These are phyloP conservation scores for Oscheius myriophilus DNA, from an alignment of 2,888 invertebrate species.

Conservation along the genomic window DNA sequence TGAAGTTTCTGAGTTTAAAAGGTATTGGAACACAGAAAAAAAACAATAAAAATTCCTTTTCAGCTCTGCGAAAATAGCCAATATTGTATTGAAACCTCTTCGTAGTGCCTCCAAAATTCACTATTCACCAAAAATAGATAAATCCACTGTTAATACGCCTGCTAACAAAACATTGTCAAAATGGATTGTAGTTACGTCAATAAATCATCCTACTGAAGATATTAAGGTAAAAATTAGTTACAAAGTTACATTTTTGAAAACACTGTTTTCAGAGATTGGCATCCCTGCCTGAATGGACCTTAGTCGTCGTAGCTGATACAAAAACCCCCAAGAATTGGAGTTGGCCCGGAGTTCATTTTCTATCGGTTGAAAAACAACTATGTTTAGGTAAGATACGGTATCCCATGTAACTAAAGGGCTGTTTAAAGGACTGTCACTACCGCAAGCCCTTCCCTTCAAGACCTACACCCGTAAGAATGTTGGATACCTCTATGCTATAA, in stretches of 20 bases:
- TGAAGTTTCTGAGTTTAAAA: too few species aligned
- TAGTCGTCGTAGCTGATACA: slow-evolving; percentile 35
- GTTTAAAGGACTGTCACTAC: too few species aligned
- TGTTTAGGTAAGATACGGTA: background rate
- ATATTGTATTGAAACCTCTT: too few species aligned
- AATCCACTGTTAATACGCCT: too few species aligned
- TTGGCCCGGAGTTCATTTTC: slow-evolving; percentile 30
- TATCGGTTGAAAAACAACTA: slow-evolving; percentile 22
- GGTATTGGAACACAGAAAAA: too few species aligned
- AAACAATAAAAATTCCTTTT: too few species aligned
- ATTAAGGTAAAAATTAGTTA: slow-evolving; percentile 7
- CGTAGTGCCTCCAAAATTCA: too few species aligned
- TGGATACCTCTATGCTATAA: slow-evolving; percentile 37
- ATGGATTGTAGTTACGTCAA: slow-evolving; percentile 19
- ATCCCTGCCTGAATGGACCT: slow-evolving; percentile 29
- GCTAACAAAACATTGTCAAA: too few species aligned
- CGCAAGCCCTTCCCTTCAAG: slow-evolving; percentile 3
- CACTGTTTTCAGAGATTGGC: too few species aligned
- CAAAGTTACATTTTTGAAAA: too few species aligned
- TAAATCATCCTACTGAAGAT: slow-evolving; percentile 19
- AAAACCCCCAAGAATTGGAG: slow-evolving; percentile 36
- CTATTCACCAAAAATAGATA: too few species aligned
- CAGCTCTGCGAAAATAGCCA: too few species aligned
- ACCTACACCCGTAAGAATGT: slow-evolving; percentile 33
- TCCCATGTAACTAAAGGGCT: background rate